Evolutionary conservation across 2,113 vertebrate genomes (phyloP), one percentile per base, ranked within the genome.

Genomic region (Ranitomeya imitator): DNA sequence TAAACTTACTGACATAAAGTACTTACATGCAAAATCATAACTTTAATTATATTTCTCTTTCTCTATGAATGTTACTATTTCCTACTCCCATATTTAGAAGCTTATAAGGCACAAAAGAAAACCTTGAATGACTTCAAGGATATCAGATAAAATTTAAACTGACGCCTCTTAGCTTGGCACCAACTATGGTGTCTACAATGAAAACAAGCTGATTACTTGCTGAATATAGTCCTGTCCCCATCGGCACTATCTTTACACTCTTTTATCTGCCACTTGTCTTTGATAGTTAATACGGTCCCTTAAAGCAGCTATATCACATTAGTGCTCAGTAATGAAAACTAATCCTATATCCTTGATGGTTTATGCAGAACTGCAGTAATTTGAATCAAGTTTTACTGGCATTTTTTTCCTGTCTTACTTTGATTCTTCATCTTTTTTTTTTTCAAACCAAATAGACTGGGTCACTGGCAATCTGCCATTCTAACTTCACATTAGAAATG

Each of bases 401-500:
- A 31, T 88, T 83, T 87, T 87, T 91, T 86, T 65, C 89, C 90
- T 90, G 91, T 81, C 90, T 82, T 89, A 91, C 92, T 85, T 90
- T 89, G 57, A 90, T 79, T 86, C 51, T 26, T 89, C 76, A 83
- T 90, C 90, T 92, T 85, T 45, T 71, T 45, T 71, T 82, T 37
- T 14, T 14, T 23, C 59, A 55, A 63, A 8, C 74, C 83, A 94
- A 94, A 92, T 89, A 91, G 92, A 93, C 89, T 87, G 93, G 91
- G 92, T 92, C 90, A 91, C 93, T 95, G 95, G 95, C 94, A 4
- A 92, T 91, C 92, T 95, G 94, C 94, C 94, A 95, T 95, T 95
- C 94, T 95, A 95, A 94, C 94, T 92, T 92, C 94, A 94, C 94
- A 95, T 96, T 96, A 96, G 94, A 94, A 96, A 96, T 94, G 94